Evolutionary conservation across 2,797 vertebrate genomes (phyloP).

Genomic region (Syncerus caffer): DNA sequence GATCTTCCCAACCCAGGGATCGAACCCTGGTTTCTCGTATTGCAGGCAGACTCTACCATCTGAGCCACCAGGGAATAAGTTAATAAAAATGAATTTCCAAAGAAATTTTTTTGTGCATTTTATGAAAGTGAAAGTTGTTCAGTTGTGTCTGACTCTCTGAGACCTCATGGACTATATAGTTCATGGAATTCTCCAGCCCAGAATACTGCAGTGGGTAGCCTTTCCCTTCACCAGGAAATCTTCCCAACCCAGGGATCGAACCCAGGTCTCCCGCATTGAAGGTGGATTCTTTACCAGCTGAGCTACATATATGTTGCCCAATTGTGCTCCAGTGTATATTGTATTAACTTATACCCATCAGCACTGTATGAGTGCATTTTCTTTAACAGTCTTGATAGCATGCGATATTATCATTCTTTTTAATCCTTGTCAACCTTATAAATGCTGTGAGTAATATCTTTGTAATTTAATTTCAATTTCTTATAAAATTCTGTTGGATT

Average conservation of each 20-base stretch:
- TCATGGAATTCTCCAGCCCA: background rate
- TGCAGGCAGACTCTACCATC: background rate
- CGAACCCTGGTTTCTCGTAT: background rate
- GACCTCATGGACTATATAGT: background rate
- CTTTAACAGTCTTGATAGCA: background rate
- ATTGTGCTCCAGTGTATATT: background rate
- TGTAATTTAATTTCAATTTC: background rate
- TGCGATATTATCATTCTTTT: background rate
- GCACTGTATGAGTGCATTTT: background rate
- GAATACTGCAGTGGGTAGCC: background rate
- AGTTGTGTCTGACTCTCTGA: background rate
- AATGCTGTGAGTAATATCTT: background rate
- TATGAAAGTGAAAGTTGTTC: background rate
- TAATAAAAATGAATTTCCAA: conserved; percentile 4
- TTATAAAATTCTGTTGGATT: background rate
- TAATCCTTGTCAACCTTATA: background rate
- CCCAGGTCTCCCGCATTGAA: background rate
- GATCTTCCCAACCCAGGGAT: background rate
- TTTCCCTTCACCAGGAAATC: background rate
- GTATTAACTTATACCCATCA: background rate
- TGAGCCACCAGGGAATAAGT: background rate
- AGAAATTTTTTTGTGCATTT: background rate
- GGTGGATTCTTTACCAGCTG: background rate
- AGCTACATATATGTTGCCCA: background rate
- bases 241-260: background rate